phyloP scores from a whole-genome alignment of 2,797 vertebrate genomes.

The Ibycter americanus region DNA sequence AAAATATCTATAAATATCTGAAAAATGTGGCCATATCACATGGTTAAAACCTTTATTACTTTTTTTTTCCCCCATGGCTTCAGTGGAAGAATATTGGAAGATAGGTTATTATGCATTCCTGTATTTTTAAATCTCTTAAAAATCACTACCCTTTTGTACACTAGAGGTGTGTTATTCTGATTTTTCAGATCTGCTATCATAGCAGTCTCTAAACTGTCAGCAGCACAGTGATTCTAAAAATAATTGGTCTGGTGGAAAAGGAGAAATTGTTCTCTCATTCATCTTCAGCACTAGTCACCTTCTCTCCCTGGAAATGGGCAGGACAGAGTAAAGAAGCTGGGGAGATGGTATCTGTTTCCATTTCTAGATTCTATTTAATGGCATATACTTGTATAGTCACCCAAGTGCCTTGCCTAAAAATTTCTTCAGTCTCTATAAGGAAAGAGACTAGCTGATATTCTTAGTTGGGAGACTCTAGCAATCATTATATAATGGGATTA shows the following conservation, averaged over 20 bases:
- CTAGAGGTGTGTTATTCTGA: background rate
- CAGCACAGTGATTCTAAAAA: background rate
- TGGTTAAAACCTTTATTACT: background rate
- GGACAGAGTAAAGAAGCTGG: background rate
- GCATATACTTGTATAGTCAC: background rate
- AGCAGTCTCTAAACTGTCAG: background rate
- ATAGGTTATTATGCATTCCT: background rate
- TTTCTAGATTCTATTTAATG: background rate
- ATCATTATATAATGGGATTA: background rate
- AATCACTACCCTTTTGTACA: background rate
- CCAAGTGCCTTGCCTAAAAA: background rate
- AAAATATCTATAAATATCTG: background rate
- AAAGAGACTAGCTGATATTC: background rate
- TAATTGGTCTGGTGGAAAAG: conserved; percentile 13
- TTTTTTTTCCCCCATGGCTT: background rate
- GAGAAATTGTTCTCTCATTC: background rate
- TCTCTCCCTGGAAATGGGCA: background rate
- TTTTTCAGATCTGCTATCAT: background rate
- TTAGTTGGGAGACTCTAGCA: background rate
- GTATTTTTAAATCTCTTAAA: background rate
- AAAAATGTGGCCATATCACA: background rate
- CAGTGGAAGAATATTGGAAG: background rate
- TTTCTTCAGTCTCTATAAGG: background rate
- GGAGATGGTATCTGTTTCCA: background rate
- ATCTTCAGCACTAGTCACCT: background rate